phyloP scores from a whole-genome alignment of 2,113 vertebrate species.

The Columba livia region DNA sequence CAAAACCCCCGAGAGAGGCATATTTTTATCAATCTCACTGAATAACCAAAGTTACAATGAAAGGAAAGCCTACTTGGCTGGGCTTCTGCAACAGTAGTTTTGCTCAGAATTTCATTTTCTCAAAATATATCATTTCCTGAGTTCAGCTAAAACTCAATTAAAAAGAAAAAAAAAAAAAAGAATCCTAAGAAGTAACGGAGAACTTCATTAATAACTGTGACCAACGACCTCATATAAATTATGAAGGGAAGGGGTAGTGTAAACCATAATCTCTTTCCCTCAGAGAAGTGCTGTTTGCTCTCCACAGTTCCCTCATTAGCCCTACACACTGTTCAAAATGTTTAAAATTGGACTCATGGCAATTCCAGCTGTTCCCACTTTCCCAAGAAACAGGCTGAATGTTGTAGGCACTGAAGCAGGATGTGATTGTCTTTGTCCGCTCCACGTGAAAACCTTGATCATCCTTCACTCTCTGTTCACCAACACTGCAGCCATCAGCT shows the following conservation, averaged over 20 bases:
- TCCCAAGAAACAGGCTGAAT: neutral
- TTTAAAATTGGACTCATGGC: neutral
- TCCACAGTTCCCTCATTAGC: neutral
- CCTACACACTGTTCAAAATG: neutral
- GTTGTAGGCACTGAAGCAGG: neutral
- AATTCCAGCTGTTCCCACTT: neutral
- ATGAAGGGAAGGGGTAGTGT: neutral
- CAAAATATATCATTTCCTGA: neutral
- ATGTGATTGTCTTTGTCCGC: fast-evolving
- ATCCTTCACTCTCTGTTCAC: neutral
- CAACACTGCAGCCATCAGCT: fast-evolving
- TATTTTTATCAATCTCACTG: neutral
- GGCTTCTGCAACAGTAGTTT: neutral
- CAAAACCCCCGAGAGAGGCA: neutral
- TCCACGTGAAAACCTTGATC: neutral
- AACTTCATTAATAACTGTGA: neutral
- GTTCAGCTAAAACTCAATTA: neutral
- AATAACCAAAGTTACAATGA: neutral
- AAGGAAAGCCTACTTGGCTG: neutral
- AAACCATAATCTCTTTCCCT: neutral
- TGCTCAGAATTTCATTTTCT: neutral
- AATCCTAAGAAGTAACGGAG: neutral
- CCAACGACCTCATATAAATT: neutral
- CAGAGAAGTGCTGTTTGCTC: neutral
- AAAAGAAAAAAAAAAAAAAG: too few relatives aligned